A percentile compares a stretch with the other conserved stretches of the same genome.
Evolutionary conservation across 2,797 vertebrate genomes (phyloP).

Genomic region (Micromesistius poutassou): DNA sequence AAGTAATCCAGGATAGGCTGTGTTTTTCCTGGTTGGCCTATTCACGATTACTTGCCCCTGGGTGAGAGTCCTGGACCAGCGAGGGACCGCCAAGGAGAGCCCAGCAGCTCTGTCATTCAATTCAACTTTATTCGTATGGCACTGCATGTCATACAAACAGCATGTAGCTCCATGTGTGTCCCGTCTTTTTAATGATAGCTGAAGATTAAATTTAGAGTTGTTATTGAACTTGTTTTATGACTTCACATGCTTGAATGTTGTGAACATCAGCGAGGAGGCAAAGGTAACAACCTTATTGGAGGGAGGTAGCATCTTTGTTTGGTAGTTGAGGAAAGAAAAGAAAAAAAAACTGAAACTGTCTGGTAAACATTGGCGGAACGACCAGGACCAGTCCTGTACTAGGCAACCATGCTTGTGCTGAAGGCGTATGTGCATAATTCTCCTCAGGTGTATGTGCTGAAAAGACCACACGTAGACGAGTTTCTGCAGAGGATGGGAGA

Average conservation of each 20-base stretch:
- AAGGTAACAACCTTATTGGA: no score
- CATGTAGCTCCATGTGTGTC: background rate
- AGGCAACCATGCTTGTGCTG: no score
- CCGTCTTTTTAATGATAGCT: no score
- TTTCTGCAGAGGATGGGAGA: constrained; percentile 97
- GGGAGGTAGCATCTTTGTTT: no score
- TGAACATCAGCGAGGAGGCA: no score
- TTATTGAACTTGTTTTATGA: no score
- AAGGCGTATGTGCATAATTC: background rate
- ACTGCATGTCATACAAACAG: background rate
- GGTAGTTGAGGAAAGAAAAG: no score
- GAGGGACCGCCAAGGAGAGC: constrained; percentile 9
- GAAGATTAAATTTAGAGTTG: no score
- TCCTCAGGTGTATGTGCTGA: constrained; percentile 90
- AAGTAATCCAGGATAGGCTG: constrained; percentile 99
- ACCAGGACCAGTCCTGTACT: no score
- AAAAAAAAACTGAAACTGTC: no score
- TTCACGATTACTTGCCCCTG: constrained; percentile 98
- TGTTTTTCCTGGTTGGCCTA: constrained; percentile 89
- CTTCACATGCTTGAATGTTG: no score
- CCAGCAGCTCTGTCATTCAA: no score
- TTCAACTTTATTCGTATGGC: background rate
- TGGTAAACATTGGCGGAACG: background rate
- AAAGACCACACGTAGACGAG: constrained; percentile 92
- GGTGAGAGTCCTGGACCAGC: constrained; percentile 67